These are phyloP conservation scores for Epinotia demarniana DNA, from an alignment of 2,888 invertebrate genomes.

Conservation along the genomic window DNA sequence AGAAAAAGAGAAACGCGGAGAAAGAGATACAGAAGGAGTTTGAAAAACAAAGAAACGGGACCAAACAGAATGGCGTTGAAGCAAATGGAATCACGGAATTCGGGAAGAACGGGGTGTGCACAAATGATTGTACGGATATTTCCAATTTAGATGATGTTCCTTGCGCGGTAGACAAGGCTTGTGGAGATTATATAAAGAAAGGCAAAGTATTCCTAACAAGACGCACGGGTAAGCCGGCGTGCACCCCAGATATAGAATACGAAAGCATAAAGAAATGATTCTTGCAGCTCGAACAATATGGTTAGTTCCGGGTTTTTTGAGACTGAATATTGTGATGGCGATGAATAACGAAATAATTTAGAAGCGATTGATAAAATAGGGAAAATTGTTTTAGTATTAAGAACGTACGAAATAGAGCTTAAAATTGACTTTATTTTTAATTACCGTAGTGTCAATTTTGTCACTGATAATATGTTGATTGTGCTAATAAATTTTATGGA, in stretches of 20 bases:
- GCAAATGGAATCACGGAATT: constrained; percentile 52
- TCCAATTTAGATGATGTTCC: constrained; percentile 64
- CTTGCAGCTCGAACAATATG: constrained; percentile 58
- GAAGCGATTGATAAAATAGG: constrained; percentile 41
- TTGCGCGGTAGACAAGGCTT: constrained; percentile 66
- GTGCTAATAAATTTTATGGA: constrained; percentile 44
- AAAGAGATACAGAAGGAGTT: constrained; percentile 61
- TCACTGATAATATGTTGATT: constrained; percentile 43
- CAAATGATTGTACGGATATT: constrained; percentile 56
- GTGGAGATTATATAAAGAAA: constrained; percentile 71
- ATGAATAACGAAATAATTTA: constrained; percentile 48
- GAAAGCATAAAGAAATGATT: constrained; percentile 79
- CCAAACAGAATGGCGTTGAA: constrained; percentile 55
- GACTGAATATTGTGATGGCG: constrained; percentile 80
- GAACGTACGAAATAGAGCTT: constrained; percentile 44
- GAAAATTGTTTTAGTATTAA: constrained; percentile 43
- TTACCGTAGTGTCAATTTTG: constrained; percentile 39
- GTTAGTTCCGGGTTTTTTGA: constrained; percentile 68
- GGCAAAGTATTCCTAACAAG: constrained; percentile 70
- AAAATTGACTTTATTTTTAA: constrained; percentile 39
- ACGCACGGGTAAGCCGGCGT: constrained; percentile 68
- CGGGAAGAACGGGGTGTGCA: constrained; percentile 56
- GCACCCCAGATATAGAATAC: constrained; percentile 66
- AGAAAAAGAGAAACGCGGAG: constrained; percentile 60
- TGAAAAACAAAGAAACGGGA: constrained; percentile 58